A percentile compares a stretch with the other conserved stretches of the same genome.
Conservation (phyloP, 2,113 vertebrate species). For the Myrmecophaga tridactyla region DNA sequence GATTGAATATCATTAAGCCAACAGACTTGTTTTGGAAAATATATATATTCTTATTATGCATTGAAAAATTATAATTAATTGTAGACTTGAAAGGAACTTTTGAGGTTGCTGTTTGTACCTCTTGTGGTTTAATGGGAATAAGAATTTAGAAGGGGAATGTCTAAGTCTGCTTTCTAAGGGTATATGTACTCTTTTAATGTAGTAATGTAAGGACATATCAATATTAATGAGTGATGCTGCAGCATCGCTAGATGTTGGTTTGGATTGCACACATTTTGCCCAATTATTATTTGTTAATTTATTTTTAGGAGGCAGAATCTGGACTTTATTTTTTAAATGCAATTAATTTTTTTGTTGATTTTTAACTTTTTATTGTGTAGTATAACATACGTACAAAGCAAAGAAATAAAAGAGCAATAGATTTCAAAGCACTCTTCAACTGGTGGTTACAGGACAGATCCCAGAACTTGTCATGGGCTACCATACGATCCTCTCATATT, state of each 20-base stretch:
- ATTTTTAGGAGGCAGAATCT: too few species aligned
- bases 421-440: too few species aligned
- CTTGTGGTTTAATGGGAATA: neutral
- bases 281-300: neutral
- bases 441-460: too few species aligned
- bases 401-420: too few species aligned
- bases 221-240: neutral
- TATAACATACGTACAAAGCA: too few species aligned
- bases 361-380: too few species aligned
- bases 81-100: neutral
- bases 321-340: too few species aligned
- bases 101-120: neutral
- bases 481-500: too few species aligned
- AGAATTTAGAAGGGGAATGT: neutral
- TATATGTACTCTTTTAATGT: neutral
- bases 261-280: neutral
- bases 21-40: neutral
- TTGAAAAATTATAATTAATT: slow-evolving; percentile 5
- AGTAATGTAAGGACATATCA: neutral
- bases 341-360: too few species aligned
- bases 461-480: too few species aligned
- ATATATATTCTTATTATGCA: neutral
- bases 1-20: neutral
- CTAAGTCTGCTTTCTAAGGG: neutral
- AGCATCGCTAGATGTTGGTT: neutral